Conservation (phyloP, 2,113 vertebrate genomes). For the Microcebus tavaratra region DNA sequence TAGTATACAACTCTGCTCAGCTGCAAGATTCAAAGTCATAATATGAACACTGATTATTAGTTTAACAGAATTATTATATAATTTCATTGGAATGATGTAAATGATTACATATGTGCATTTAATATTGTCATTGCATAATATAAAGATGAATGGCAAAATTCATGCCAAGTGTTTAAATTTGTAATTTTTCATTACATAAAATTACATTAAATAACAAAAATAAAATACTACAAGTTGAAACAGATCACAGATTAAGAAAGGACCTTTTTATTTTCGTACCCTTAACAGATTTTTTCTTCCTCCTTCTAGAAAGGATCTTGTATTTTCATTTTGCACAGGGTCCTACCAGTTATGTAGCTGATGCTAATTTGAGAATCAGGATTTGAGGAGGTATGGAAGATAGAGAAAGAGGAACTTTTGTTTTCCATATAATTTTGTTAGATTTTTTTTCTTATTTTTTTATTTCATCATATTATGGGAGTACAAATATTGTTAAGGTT, state of each 20-base stretch:
- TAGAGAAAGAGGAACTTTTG: no score
- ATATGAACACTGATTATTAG: neutral
- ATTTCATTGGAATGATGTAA: neutral
- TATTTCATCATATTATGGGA: no score
- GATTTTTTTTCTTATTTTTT: no score
- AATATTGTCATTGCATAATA: neutral
- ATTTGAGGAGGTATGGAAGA: no score
- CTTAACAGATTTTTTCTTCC: neutral
- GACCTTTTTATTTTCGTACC: neutral
- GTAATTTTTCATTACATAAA: neutral
- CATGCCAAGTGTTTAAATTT: neutral
- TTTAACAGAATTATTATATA: constrained; percentile 9
- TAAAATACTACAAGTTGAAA: neutral
- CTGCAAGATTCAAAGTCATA: neutral
- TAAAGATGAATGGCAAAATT: neutral
- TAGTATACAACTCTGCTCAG: neutral
- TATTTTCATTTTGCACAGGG: no score
- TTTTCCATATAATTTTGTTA: no score
- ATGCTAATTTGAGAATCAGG: no score
- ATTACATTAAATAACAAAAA: neutral
- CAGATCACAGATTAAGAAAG: neutral
- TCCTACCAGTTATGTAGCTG: no score
- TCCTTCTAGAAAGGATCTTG: no score
- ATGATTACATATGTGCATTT: neutral
- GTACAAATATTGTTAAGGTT: no score